Evolutionary conservation across 2,113 vertebrate species (phyloP).

Genomic region (Etia nguti): DNA sequence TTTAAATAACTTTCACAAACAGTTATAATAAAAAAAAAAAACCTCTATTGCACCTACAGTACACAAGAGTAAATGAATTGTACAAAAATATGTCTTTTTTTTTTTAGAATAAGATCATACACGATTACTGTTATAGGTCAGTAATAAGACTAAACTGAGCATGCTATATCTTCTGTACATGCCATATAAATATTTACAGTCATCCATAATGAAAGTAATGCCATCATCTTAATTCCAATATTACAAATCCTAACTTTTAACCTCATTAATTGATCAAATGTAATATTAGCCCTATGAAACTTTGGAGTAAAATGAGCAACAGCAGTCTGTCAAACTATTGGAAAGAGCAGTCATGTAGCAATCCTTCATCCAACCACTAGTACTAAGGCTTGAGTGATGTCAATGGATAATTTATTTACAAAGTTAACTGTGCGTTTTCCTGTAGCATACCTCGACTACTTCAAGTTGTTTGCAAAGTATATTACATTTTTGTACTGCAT

Average conservation of each 20-base stretch:
- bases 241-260: neutral
- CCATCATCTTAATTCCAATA: neutral
- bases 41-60: constrained; percentile 28
- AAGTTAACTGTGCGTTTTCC: neutral
- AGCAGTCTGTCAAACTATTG: neutral
- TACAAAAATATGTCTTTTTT: constrained; percentile 67
- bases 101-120: constrained; percentile 12
- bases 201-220: constrained; percentile 69
- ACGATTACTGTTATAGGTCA: constrained; percentile 26
- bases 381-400: neutral
- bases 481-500: neutral
- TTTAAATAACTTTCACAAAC: constrained; percentile 63
- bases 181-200: constrained; percentile 73
- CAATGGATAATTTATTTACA: neutral
- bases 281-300: neutral
- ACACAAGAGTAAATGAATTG: constrained; percentile 31
- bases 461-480: neutral
- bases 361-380: neutral
- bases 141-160: constrained; percentile 18
- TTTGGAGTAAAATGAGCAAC: neutral
- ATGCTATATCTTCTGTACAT: constrained; percentile 70
- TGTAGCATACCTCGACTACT: neutral
- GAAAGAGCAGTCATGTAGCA: neutral
- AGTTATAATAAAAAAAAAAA: neutral
- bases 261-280: neutral